Evolutionary conservation across 2,888 invertebrate genomes (phyloP).

Genomic region (Conistra vaccinii): DNA sequence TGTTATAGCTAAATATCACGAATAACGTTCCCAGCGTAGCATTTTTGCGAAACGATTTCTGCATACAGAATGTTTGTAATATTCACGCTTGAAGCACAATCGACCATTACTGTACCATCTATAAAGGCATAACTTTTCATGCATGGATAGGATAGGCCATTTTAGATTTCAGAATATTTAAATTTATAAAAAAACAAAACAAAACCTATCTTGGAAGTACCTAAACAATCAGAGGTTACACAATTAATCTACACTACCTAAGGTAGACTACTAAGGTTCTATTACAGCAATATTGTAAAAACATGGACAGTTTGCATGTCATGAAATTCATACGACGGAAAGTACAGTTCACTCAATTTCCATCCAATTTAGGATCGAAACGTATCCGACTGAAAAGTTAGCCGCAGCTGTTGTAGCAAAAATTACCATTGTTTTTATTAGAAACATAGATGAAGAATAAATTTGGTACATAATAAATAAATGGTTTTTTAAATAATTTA

Average conservation of each 20-base stretch:
- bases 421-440: slow-evolving; percentile 5
- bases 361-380: slow-evolving; percentile 21
- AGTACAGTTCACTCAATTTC: slow-evolving; percentile 25
- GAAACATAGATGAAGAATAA: slow-evolving; percentile 14
- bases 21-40: slow-evolving; percentile 23
- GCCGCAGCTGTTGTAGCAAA: neutral
- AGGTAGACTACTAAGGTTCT: neutral
- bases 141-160: neutral
- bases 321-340: slow-evolving; percentile 14
- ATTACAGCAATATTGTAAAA: neutral
- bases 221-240: too few species aligned
- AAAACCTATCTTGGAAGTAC: too few species aligned
- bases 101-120: slow-evolving; percentile 15
- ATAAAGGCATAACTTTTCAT: slow-evolving; percentile 1
- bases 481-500: slow-evolving; percentile 1
- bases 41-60: slow-evolving; percentile 48
- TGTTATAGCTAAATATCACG: slow-evolving; percentile 59
- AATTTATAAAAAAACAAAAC: too few species aligned
- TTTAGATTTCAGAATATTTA: neutral
- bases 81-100: slow-evolving; percentile 32
- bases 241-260: too few species aligned
- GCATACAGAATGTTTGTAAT: slow-evolving; percentile 46
- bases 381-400: neutral
- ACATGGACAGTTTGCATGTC: neutral
- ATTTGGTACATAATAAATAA: neutral